These are phyloP conservation scores for Archegozetes longisetosus DNA, from an alignment of 1,140 invertebrate species.

Conservation along the genomic window DNA sequence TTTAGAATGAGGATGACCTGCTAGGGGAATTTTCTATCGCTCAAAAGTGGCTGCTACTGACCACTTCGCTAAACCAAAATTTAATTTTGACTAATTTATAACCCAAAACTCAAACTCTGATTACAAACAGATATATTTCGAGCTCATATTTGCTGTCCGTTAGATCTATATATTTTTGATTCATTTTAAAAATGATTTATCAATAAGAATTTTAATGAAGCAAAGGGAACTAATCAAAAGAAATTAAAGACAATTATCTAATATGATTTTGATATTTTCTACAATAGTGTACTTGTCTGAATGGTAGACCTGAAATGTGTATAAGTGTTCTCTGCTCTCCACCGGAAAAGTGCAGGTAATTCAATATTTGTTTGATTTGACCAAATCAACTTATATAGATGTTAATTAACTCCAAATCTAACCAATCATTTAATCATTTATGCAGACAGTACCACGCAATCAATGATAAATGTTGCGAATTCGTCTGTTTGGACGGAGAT, in stretches of 20 bases:
- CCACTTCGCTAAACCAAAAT: too few relatives aligned
- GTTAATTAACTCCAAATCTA: not conserved
- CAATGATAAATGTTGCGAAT: constrained; percentile 28
- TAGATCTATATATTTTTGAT: too few relatives aligned
- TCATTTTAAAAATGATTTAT: too few relatives aligned
- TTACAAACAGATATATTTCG: too few relatives aligned
- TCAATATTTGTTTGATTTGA: too few relatives aligned
- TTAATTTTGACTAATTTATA: too few relatives aligned
- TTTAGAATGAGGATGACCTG: too few relatives aligned
- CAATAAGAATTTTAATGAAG: too few relatives aligned
- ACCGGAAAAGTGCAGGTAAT: constrained; percentile 24
- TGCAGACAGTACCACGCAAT: constrained; percentile 21
- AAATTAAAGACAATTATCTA: not conserved
- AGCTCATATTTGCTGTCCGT: too few relatives aligned
- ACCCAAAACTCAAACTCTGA: too few relatives aligned
- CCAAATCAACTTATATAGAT: not conserved
- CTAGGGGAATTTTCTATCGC: too few relatives aligned
- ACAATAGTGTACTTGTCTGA: constrained; percentile 25
- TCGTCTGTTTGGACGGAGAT: constrained; percentile 26
- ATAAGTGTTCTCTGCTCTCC: constrained; percentile 28
- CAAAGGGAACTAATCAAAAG: not conserved
- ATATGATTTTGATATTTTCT: not conserved
- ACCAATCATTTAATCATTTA: not conserved
- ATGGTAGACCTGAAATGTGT: constrained; percentile 29
- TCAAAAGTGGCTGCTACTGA: too few relatives aligned